phyloP scores from a whole-genome alignment of 1,140 invertebrate genomes.

The Radopholus similis region DNA sequence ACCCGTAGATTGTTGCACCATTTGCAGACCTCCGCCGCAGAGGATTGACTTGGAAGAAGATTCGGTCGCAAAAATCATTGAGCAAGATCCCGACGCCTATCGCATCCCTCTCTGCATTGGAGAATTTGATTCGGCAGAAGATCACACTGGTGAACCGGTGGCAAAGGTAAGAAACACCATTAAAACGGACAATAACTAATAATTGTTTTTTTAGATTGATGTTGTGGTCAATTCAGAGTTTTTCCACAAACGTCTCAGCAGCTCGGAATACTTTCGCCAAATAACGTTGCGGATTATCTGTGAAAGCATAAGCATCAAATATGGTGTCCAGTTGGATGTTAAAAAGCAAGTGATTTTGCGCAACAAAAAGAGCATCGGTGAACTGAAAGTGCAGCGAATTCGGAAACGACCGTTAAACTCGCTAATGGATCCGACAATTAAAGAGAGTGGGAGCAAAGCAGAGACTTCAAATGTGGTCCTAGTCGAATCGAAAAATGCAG shows the following conservation, averaged over 20 bases:
- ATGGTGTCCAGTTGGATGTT: background rate
- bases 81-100: conserved; percentile 12
- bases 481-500: background rate
- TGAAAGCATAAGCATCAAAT: conserved; percentile 17
- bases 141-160: conserved; percentile 9
- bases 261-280: conserved; percentile 33
- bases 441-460: background rate
- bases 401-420: conserved; percentile 6
- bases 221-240: conserved; percentile 29
- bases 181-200: background rate
- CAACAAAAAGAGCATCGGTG: conserved; percentile 26
- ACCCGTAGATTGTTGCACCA: no score
- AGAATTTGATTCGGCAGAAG: conserved; percentile 21
- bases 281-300: conserved; percentile 13
- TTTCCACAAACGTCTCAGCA: conserved; percentile 26
- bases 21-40: conserved; percentile 16
- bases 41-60: conserved; percentile 26
- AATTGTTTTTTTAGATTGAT: conserved; percentile 21
- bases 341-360: conserved; percentile 22
- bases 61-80: conserved; percentile 20
- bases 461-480: no score
- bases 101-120: conserved; percentile 28
- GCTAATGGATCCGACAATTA: background rate
- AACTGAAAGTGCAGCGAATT: conserved; percentile 17
- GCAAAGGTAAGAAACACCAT: background rate